Percentiles rank a stretch among this genome's conserved stretches.
Conservation (phyloP, 2,888 invertebrate species). For the Dasysyrphus tricinctus region DNA sequence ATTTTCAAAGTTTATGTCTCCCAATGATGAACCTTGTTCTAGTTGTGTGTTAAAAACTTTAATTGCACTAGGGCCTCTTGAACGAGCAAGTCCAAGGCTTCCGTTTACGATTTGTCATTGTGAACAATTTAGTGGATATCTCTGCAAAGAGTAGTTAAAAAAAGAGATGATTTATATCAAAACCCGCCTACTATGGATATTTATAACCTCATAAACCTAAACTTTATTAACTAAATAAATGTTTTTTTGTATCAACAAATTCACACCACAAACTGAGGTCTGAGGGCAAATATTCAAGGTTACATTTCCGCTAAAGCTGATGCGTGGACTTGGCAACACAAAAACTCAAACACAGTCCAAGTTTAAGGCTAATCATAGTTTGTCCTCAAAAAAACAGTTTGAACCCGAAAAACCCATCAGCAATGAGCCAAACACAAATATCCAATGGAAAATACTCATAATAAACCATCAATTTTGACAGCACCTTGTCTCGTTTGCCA, state of each 20-base stretch:
- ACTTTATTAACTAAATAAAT: neutral
- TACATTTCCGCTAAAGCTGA: neutral
- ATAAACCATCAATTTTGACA: slow-evolving; percentile 37
- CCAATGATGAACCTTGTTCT: neutral
- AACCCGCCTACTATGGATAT: neutral
- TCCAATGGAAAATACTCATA: slow-evolving; percentile 28
- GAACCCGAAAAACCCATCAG: slow-evolving; percentile 16
- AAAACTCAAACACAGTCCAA: slow-evolving; percentile 11
- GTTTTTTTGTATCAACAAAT: neutral
- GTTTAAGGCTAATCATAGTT: slow-evolving; percentile 23
- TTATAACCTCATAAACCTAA: neutral
- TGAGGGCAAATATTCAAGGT: neutral
- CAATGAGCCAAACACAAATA: neutral
- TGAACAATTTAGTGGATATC: neutral
- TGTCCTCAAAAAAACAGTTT: slow-evolving; percentile 24
- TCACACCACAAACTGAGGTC: neutral
- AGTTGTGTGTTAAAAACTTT: neutral
- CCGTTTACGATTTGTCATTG: neutral
- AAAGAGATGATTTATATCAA: neutral
- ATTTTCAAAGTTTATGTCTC: too few species aligned
- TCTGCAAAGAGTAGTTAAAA: neutral
- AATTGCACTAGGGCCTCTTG: neutral
- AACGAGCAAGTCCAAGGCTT: neutral
- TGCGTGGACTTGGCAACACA: neutral
- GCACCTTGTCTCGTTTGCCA: slow-evolving; percentile 11